Evolutionary conservation across 1,140 invertebrate genomes (phyloP), one percentile per base, ranked within the genome.

Genomic region (Megathymus violae): DNA sequence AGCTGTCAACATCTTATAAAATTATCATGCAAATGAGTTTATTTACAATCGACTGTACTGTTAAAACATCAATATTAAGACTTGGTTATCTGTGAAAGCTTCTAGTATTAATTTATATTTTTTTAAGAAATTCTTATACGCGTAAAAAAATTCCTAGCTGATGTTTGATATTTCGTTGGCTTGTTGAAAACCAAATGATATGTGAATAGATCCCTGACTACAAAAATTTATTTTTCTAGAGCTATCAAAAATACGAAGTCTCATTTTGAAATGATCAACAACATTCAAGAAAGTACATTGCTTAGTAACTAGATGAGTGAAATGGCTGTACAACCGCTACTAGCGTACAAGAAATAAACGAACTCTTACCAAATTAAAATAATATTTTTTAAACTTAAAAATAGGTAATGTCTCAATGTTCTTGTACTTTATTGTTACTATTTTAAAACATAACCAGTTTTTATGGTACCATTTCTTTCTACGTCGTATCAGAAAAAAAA

Each of bases 251-350:
- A 62, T 34, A 62, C 15, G 31, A 54, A 52, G 54, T 51, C 50
- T 40, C 51, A 47, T 40, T 62, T 62, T 59, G n/a, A 56, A 36
- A 36, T 56, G 59, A 66, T 77, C 56, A 78, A 76, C 74, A 80
- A 85, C 76, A 83, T 80, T 77, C 62, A 73, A 63, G 19, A 22
- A 72, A 85, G 81, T 83, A 78, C 68, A 72, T 71, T 69, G 79
- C 72, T 82, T 82, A 88, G 51, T 11, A 64, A 52, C 72, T 71
- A 78, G 56, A 68, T 31, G 50, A 76, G 83, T 81, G 70, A 79
- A 80, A 81, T 81, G 56, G 69, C 81, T 87, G 86, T 89, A 89
- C 86, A 89, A 77, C 79, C 74, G 75, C n/a, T n/a, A 82, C 82
- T 89, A 89, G 84, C 74, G 77, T 89, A 85, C 74, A 82, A 74